Conservation (phyloP, 2,797 vertebrate genomes). For the Peromyscus attwateri region DNA sequence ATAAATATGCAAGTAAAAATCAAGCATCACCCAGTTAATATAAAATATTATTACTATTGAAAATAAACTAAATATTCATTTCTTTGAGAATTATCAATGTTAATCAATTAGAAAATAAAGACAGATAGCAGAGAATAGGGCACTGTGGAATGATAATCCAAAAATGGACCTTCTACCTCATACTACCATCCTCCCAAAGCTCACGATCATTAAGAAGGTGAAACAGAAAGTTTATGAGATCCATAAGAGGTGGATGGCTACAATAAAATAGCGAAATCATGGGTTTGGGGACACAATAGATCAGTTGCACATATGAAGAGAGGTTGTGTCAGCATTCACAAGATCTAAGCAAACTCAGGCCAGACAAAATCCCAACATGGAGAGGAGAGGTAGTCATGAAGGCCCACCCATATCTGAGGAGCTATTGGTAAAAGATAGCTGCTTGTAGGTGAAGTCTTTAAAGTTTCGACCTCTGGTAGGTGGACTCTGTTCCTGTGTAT, state of each 20-base stretch:
- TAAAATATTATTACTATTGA: background rate
- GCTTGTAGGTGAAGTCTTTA: background rate
- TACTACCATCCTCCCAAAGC: background rate
- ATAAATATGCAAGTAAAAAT: background rate
- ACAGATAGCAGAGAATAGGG: background rate
- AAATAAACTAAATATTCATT: background rate
- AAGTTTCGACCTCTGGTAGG: background rate
- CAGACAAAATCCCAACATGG: background rate
- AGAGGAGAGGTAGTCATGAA: background rate
- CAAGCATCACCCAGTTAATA: background rate
- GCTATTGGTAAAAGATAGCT: background rate
- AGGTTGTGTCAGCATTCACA: background rate
- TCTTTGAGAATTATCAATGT: background rate
- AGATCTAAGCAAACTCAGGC: background rate
- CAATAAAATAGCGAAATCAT: background rate
- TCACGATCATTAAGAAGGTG: background rate
- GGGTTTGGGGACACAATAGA: background rate
- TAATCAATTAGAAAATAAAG: background rate
- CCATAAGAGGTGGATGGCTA: background rate
- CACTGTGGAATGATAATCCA: background rate
- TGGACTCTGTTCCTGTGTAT: background rate
- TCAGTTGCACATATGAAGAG: background rate
- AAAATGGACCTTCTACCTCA: background rate
- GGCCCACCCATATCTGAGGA: background rate
- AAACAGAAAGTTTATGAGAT: background rate